Conservation (phyloP, 2,888 invertebrate species). For the Cylloceria caligata region DNA sequence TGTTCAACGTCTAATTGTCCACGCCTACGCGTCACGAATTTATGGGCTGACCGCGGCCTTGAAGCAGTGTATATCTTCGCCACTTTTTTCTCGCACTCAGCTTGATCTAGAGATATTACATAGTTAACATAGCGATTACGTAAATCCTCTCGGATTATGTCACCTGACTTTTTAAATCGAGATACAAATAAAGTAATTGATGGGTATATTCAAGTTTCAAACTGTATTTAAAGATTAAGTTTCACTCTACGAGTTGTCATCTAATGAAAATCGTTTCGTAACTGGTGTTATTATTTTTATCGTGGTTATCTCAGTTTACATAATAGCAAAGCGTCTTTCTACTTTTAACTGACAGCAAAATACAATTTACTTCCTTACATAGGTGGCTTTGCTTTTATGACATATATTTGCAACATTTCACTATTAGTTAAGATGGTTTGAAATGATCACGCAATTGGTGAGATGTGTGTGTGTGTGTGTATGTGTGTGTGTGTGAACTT, state of each 20-base stretch:
- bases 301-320: slow-evolving; percentile 9
- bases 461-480: too few species aligned
- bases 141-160: slow-evolving; percentile 12
- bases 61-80: slow-evolving; percentile 50
- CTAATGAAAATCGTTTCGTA: background rate
- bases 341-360: too few species aligned
- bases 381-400: too few species aligned
- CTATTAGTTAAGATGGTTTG: too few species aligned
- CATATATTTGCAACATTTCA: too few species aligned
- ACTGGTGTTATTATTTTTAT: background rate
- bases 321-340: background rate
- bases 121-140: slow-evolving; percentile 41
- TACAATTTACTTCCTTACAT: too few species aligned
- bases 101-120: slow-evolving; percentile 34
- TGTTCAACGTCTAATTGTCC: slow-evolving; percentile 74
- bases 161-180: slow-evolving; percentile 37
- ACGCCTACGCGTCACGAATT: slow-evolving; percentile 73
- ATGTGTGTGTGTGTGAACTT: too few species aligned
- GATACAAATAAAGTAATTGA: slow-evolving; percentile 1
- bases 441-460: too few species aligned
- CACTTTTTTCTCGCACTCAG: slow-evolving; percentile 37
- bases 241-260: background rate
- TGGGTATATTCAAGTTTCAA: slow-evolving; percentile 13
- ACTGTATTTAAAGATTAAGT: slow-evolving; percentile 21
- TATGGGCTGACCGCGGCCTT: slow-evolving; percentile 74